A percentile compares a stretch with the other conserved stretches of the same genome.
Evolutionary conservation across 1,140 invertebrate species (phyloP).

Genomic region (Episyrphus balteatus): DNA sequence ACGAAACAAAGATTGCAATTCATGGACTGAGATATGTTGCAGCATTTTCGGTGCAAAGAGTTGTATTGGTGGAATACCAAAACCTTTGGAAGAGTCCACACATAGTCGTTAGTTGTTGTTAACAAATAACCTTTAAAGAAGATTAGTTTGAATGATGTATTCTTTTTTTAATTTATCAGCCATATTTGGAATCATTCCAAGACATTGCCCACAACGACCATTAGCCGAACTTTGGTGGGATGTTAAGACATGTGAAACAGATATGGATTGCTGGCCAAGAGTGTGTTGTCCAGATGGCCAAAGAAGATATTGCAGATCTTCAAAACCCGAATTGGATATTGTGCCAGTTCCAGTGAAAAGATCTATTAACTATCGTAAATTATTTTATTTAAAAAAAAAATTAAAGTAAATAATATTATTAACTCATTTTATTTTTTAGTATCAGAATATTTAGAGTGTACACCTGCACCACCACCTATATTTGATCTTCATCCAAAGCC

Average conservation of each 20-base stretch:
- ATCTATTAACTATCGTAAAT: conserved; percentile 39
- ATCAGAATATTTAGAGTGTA: conserved; percentile 56
- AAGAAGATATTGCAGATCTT: conserved; percentile 53
- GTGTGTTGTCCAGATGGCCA: conserved; percentile 57
- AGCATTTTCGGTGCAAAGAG: conserved; percentile 38
- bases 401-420: conserved; percentile 1
- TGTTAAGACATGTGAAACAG: conserved; percentile 49
- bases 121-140: not conserved
- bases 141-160: not conserved
- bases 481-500: conserved; percentile 53
- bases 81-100: conserved; percentile 40
- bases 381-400: not conserved
- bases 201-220: conserved; percentile 50
- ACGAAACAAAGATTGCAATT: conserved; percentile 41
- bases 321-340: conserved; percentile 48
- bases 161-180: conserved; percentile 36
- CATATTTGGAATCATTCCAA: conserved; percentile 49
- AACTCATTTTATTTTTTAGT: conserved; percentile 42
- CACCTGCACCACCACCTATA: conserved; percentile 48
- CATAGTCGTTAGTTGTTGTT: conserved; percentile 43
- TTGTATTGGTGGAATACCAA: conserved; percentile 45
- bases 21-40: conserved; percentile 44
- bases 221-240: conserved; percentile 53
- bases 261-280: conserved; percentile 56
- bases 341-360: conserved; percentile 42